Evolutionary conservation across 2,797 vertebrate species (phyloP).

Genomic region (Synaphobranchus kaupii): DNA sequence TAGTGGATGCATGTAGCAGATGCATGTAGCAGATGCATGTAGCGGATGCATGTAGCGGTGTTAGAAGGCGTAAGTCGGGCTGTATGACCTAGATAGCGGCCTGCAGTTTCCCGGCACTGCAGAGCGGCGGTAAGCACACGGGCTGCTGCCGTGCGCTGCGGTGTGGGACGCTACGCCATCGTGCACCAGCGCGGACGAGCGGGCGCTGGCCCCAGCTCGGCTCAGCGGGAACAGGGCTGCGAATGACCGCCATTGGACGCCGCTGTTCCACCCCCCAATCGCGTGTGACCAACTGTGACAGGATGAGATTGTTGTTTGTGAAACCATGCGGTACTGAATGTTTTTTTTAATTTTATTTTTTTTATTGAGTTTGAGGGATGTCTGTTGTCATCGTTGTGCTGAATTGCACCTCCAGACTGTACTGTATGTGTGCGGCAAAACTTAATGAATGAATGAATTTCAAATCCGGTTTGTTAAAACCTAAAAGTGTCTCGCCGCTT

Average conservation of each 20-base stretch:
- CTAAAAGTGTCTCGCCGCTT: neutral
- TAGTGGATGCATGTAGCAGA: neutral
- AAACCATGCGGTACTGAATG: neutral
- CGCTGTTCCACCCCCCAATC: neutral
- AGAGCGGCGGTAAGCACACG: neutral
- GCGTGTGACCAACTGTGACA: neutral
- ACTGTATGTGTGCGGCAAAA: neutral
- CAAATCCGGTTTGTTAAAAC: neutral
- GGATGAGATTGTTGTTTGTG: neutral
- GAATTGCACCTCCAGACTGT: too few species aligned
- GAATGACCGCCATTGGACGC: neutral
- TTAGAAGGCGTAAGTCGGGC: neutral
- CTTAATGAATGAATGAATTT: neutral
- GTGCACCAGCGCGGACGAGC: neutral
- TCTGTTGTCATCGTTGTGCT: neutral
- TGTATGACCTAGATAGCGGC: neutral
- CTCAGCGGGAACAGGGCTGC: neutral
- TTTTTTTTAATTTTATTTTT: neutral
- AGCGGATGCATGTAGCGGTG: neutral
- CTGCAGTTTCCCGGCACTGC: neutral
- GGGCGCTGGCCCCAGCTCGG: neutral
- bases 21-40: neutral
- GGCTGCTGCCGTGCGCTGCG: neutral
- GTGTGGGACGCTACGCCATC: neutral
- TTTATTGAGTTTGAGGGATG: neutral